Evolutionary conservation across 2,888 invertebrate genomes (phyloP).

Genomic region (Alloscopus bannaensis): DNA sequence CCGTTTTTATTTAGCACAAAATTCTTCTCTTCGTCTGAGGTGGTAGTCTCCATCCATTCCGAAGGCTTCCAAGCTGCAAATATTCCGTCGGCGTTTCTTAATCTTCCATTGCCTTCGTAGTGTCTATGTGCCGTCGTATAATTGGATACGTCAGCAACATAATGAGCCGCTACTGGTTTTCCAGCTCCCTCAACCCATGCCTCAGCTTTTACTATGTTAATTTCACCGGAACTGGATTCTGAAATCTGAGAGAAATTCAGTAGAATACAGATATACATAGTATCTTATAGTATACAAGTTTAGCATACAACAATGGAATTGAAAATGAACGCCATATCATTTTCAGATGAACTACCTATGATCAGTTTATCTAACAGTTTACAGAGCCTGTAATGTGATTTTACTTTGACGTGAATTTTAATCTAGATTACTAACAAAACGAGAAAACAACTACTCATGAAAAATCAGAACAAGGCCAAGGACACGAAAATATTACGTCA

Average conservation of each 20-base stretch:
- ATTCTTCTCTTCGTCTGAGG: constrained; percentile 63
- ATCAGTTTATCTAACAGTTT: too few species aligned
- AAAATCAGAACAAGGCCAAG: too few species aligned
- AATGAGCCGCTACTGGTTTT: constrained; percentile 80
- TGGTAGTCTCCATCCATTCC: constrained; percentile 78
- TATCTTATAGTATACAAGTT: too few species aligned
- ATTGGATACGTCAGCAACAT: constrained; percentile 81
- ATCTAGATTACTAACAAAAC: too few species aligned
- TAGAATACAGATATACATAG: too few species aligned
- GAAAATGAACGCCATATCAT: too few species aligned
- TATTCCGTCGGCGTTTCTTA: constrained; percentile 80
- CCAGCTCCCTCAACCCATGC: constrained; percentile 71
- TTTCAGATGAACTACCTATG: too few species aligned
- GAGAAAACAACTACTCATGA: too few species aligned
- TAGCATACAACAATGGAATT: too few species aligned
- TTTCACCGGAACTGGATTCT: constrained; percentile 61
- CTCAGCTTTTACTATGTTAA: constrained; percentile 71
- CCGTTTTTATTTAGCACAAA: constrained; percentile 77
- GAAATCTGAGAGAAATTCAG: neutral
- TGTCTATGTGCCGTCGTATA: constrained; percentile 78
- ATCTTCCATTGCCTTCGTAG: constrained; percentile 80
- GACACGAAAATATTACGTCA: too few species aligned
- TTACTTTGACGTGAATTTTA: too few species aligned
- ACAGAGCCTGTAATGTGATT: too few species aligned
- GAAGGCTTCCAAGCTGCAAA: constrained; percentile 83